phyloP scores from a whole-genome alignment of 2,113 vertebrate genomes.

The Rhagologus leucostigma region DNA sequence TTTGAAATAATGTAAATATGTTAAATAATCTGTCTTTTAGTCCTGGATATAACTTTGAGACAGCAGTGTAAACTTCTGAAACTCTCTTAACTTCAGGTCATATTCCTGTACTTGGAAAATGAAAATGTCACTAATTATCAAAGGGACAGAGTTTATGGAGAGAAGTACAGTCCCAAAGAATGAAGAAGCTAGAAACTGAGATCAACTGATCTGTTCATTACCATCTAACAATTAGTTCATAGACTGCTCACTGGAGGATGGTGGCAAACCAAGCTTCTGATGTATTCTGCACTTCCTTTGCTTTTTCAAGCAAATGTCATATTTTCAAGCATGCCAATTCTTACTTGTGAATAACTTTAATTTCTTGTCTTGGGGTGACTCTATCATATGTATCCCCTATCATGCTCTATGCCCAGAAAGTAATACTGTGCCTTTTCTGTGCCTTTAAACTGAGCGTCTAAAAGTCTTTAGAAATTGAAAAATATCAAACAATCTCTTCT shows the following conservation, averaged over 20 bases:
- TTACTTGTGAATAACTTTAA: neutral
- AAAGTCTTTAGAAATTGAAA: neutral
- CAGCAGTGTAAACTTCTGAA: neutral
- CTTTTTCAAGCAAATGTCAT: neutral
- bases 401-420: too few species aligned
- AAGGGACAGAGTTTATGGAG: neutral
- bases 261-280: neutral
- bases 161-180: neutral
- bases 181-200: neutral
- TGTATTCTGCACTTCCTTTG: neutral
- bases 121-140: neutral
- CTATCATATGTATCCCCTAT: too few species aligned
- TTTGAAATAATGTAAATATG: neutral
- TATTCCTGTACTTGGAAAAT: neutral
- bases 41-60: neutral
- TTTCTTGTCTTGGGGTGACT: too few species aligned
- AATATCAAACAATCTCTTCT: neutral
- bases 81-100: neutral
- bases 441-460: too few species aligned
- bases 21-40: neutral
- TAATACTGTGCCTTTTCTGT: too few species aligned
- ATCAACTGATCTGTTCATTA: neutral
- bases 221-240: neutral
- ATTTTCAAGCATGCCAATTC: neutral
- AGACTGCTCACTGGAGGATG: neutral